A percentile compares a stretch with the other conserved stretches of the same genome.
These are phyloP conservation scores for Hyalella azteca DNA, from an alignment of 2,888 invertebrate genomes.

Conservation along the genomic window DNA sequence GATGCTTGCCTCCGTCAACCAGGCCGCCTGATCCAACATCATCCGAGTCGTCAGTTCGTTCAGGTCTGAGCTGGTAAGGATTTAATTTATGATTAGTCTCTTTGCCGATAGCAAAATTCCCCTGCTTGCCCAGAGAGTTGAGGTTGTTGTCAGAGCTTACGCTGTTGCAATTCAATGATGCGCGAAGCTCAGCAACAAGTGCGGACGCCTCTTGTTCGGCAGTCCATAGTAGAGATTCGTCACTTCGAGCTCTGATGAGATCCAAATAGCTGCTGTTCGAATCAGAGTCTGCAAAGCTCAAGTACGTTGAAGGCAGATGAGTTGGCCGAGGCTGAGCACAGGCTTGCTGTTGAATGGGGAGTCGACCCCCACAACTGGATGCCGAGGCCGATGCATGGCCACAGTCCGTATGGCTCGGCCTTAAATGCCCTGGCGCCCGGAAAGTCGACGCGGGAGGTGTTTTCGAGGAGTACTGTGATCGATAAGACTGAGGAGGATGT, in stretches of 20 bases:
- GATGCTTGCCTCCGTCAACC: neutral
- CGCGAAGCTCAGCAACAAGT: constrained; percentile 51
- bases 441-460: constrained; percentile 29
- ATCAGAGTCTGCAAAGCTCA: constrained; percentile 52
- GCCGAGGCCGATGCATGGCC: neutral
- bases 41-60: neutral
- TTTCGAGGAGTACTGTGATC: constrained; percentile 19
- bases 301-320: constrained; percentile 51
- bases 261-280: constrained; percentile 53
- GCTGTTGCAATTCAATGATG: constrained; percentile 41
- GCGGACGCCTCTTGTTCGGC: constrained; percentile 56
- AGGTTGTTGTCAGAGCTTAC: constrained; percentile 12
- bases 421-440: constrained; percentile 14
- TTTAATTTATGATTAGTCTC: neutral
- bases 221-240: constrained; percentile 54
- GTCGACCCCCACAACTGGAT: neutral
- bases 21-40: neutral
- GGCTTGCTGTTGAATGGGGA: neutral
- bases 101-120: neutral
- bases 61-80: neutral
- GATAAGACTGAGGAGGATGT: neutral
- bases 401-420: neutral
- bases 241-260: constrained; percentile 52
- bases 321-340: neutral
- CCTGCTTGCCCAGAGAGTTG: neutral